Evolutionary conservation across 2,797 vertebrate genomes (phyloP), one percentile per base, ranked within the genome.

Genomic region (Sparus aurata): DNA sequence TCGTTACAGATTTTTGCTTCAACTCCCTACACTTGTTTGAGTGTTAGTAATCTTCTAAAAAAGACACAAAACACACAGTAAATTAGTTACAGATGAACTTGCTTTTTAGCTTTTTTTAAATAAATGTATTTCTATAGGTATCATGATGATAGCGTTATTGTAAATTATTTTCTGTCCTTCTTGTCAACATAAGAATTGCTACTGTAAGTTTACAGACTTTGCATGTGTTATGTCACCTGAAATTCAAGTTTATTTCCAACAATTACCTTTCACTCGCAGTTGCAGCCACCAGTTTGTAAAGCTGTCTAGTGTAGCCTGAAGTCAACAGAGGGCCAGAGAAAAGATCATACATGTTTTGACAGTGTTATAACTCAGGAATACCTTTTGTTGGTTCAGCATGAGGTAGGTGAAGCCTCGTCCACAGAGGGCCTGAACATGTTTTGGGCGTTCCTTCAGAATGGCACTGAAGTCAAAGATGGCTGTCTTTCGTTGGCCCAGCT

Each of bases 401-500:
- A 98, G 94, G 85, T 96, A 91, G 12, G 97, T 93, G 59, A 99
- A 95, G 0, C 96, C 97, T 87, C 97, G 94, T 15, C 97, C 98
- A 10, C 97, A 97, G 71, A 98, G 95, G 0, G 97, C 97, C 53
- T 90, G 94, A 15, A 95, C 92, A 0, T 98, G 96, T 49, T 89
- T 79, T 0, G 96, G 96, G 4, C 96, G 88, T 17, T 95, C 94
- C 85, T 95, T 97, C 12, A 99, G 93, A 78, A 97, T 90, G 4
- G 96, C 87, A 57, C 95, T 97, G 85, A 97, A 97, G 84, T 99
- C 98, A 87, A 97, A 98, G 91, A 99, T 96, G 2, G 98, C 97
- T 0, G 97, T 99, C 94, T 97, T 99, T 89, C 94, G 95, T 90
- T 97, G 98, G 47, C 97, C 97, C 53, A 98, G 95, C 73, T 89